A percentile compares a stretch with the other conserved stretches of the same genome.
Conservation (phyloP, 2,113 vertebrate species). For the Hemibagrus wyckioides region DNA sequence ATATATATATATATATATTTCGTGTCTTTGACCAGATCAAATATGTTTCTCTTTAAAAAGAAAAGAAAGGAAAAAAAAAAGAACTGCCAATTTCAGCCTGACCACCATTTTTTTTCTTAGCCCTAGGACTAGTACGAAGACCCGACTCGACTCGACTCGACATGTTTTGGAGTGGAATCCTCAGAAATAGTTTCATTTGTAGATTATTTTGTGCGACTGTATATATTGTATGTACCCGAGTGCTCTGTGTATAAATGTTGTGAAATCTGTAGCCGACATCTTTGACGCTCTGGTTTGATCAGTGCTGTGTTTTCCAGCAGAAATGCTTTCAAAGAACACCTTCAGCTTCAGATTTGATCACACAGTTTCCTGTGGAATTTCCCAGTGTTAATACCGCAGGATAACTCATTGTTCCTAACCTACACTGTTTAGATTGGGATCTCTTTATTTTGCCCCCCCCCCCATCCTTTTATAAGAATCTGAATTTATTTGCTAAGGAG, state of each 20-base stretch:
- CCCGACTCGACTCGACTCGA: not conserved
- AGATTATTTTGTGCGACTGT: slow-evolving; percentile 30
- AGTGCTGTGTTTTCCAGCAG: not conserved
- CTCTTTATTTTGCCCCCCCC: not conserved
- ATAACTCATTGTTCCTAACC: not conserved
- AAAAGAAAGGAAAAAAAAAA: not conserved
- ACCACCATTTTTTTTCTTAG: slow-evolving; percentile 18
- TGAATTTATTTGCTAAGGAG: slow-evolving; percentile 47
- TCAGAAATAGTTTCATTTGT: slow-evolving; percentile 15
- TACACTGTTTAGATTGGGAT: slow-evolving; percentile 30
- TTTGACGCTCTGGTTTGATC: slow-evolving; percentile 47
- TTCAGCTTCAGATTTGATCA: slow-evolving; percentile 2
- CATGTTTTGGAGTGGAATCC: slow-evolving; percentile 10
- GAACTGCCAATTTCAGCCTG: slow-evolving; percentile 31
- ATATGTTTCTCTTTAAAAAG: not conserved
- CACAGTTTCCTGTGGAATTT: slow-evolving; percentile 7
- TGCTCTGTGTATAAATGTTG: slow-evolving; percentile 45
- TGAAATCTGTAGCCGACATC: slow-evolving; percentile 67
- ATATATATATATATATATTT: too few species aligned
- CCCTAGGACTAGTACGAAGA: not conserved
- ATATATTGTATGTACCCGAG: slow-evolving; percentile 44
- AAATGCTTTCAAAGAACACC: not conserved
- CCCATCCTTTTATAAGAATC: slow-evolving; percentile 19
- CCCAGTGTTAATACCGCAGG: slow-evolving; percentile 16
- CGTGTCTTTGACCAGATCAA: slow-evolving; percentile 45